Evolutionary conservation across 2,113 vertebrate species (phyloP).

Genomic region (Sander vitreus): DNA sequence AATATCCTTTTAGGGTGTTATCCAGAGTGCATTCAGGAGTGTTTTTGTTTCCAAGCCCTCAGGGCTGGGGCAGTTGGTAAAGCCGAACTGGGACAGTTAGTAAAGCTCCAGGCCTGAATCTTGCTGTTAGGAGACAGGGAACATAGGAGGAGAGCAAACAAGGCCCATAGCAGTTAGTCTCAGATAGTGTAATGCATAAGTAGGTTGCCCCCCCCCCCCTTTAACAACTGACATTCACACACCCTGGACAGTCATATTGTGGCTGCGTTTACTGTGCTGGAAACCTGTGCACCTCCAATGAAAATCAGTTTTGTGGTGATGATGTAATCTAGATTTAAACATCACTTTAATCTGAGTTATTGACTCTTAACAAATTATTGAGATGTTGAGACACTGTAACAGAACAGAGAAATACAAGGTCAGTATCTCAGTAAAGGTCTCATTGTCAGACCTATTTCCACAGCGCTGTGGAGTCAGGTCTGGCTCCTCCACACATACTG

Average conservation of each 20-base stretch:
- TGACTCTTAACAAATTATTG: not conserved
- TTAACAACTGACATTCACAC: constrained; percentile 21
- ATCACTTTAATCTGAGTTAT: not conserved
- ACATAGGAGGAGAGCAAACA: constrained; percentile 35
- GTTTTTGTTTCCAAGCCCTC: constrained; percentile 55
- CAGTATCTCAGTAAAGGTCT: not conserved
- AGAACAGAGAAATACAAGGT: not conserved
- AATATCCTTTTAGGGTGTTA: constrained; percentile 8
- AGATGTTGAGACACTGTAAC: not conserved
- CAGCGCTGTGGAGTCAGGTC: too few species aligned
- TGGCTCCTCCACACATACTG: too few species aligned
- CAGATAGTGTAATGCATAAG: not conserved
- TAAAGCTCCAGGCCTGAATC: constrained; percentile 36
- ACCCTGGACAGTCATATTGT: not conserved
- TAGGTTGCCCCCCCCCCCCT: not conserved
- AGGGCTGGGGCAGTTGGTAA: constrained; percentile 38
- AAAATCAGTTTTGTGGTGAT: not conserved
- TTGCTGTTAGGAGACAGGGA: constrained; percentile 27
- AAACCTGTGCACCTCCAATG: not conserved
- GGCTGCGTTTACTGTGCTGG: not conserved
- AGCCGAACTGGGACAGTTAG: constrained; percentile 34
- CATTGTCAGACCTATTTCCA: too few species aligned
- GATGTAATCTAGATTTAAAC: not conserved
- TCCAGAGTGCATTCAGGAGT: constrained; percentile 20
- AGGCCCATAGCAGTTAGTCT: constrained; percentile 32